Evolutionary conservation across 2,113 vertebrate genomes (phyloP).

Genomic region (Coptodon rendalli): DNA sequence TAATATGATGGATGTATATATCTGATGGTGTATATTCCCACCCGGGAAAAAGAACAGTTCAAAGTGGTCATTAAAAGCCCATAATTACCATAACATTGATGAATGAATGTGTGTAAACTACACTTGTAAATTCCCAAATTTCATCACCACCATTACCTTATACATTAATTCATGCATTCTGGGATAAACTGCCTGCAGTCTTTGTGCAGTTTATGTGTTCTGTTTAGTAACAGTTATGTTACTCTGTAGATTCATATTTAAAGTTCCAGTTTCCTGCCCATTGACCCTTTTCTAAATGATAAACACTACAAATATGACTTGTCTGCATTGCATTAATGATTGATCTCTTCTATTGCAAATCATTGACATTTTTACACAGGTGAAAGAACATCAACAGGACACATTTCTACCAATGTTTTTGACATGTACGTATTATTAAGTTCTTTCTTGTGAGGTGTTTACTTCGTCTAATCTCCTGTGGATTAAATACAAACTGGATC

Average conservation of each 20-base stretch:
- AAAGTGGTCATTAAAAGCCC: not conserved
- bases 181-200: not conserved
- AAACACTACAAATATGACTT: not conserved
- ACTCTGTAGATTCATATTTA: not conserved
- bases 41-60: not conserved
- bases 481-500: not conserved
- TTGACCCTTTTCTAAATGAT: not conserved
- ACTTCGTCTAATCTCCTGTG: not conserved
- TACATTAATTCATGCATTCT: not conserved
- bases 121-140: not conserved
- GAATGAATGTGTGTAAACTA: not conserved
- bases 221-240: not conserved
- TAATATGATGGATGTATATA: not conserved
- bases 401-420: not conserved
- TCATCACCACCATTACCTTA: not conserved
- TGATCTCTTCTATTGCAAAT: not conserved
- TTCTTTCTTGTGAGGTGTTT: not conserved
- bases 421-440: not conserved
- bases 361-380: not conserved
- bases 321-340: not conserved
- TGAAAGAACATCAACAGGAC: not conserved
- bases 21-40: not conserved
- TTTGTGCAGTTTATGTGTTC: not conserved
- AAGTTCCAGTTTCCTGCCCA: not conserved
- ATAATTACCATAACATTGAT: not conserved